Evolutionary conservation across 2,888 invertebrate species (phyloP).

Genomic region (Cantharis nigra): DNA sequence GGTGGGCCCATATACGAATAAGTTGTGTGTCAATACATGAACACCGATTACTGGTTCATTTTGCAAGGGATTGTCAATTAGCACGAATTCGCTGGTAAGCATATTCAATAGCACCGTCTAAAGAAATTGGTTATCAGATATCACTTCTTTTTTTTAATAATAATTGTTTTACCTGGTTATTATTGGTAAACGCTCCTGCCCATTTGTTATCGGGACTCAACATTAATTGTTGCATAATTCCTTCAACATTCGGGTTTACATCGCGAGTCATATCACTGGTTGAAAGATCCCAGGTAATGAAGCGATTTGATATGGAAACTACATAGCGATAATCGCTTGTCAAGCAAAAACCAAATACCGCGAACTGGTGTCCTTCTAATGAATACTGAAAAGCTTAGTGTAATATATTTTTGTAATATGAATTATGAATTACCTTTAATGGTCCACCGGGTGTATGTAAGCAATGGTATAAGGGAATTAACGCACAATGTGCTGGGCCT

Average conservation of each 20-base stretch:
- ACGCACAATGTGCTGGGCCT: slow-evolving; percentile 86
- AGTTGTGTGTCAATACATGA: slow-evolving; percentile 68
- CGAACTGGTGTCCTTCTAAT: slow-evolving; percentile 96
- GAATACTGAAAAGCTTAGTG: slow-evolving; percentile 75
- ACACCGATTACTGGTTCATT: slow-evolving; percentile 68
- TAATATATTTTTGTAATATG: neutral
- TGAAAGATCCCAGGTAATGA: slow-evolving; percentile 95
- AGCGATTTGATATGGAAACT: slow-evolving; percentile 94
- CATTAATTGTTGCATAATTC: slow-evolving; percentile 93
- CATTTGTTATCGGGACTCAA: slow-evolving; percentile 95
- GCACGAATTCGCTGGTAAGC: slow-evolving; percentile 89
- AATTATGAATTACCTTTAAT: slow-evolving; percentile 71
- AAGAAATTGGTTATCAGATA: slow-evolving; percentile 34
- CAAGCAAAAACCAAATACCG: slow-evolving; percentile 89
- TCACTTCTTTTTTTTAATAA: neutral
- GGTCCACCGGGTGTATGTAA: slow-evolving; percentile 99
- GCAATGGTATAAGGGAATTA: slow-evolving; percentile 93
- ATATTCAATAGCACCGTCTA: slow-evolving; percentile 88
- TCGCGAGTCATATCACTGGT: slow-evolving; percentile 94
- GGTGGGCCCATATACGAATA: slow-evolving; percentile 77
- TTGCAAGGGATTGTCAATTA: slow-evolving; percentile 83
- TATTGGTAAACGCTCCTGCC: slow-evolving; percentile 94
- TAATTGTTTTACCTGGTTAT: slow-evolving; percentile 70
- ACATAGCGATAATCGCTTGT: slow-evolving; percentile 91
- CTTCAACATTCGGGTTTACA: slow-evolving; percentile 90